Evolutionary conservation across 2,888 invertebrate genomes (phyloP), one percentile per base, ranked within the genome.

Genomic region (Harpalus rufipes): DNA sequence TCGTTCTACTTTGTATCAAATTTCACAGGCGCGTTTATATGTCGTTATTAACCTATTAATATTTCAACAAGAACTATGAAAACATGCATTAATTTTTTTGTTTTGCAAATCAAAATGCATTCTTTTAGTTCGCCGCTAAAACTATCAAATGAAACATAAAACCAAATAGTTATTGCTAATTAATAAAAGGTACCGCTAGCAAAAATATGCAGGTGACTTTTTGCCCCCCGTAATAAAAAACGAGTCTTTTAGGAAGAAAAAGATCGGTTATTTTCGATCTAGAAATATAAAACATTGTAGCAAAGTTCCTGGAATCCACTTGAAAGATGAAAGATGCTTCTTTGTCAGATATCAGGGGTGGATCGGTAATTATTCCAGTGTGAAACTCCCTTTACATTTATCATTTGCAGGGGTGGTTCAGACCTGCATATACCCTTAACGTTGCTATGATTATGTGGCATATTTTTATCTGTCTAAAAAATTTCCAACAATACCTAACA

Each of bases 351-450:
- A 74, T 74, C 72, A 74, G 72, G 72, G 72, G 44, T 74, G 72
- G 72, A 74, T 74, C 44, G 18, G 58, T 78, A 78, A 78, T 78
- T 78, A 78, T 78, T 59, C 58, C 32, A 14, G 58, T 78, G 78
- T 78, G 78, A 78, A 78, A 56, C 78, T 58, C 25, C 78, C 78
- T 78, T 78, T 78, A 78, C 58, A 78, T 78, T 78, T 78, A 78
- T 78, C 78, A 78, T 78, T 74, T 74, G 16, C 72, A 44, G 72
- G 41, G 72, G 72, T 74, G 16, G 41, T 32, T 68, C 14, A 10
- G 44, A 74, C 44, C 44, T 51, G 44, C 44, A 12, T 51, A 12
- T 12, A 51, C 72, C 72, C 72, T 44, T 74, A 74, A 41, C 44
- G 44, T 74, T 68, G 16, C 72, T n/a, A 10, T 4, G 72, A 74